phyloP scores from a whole-genome alignment of 2,113 vertebrate species.

The Trachemys scripta region DNA sequence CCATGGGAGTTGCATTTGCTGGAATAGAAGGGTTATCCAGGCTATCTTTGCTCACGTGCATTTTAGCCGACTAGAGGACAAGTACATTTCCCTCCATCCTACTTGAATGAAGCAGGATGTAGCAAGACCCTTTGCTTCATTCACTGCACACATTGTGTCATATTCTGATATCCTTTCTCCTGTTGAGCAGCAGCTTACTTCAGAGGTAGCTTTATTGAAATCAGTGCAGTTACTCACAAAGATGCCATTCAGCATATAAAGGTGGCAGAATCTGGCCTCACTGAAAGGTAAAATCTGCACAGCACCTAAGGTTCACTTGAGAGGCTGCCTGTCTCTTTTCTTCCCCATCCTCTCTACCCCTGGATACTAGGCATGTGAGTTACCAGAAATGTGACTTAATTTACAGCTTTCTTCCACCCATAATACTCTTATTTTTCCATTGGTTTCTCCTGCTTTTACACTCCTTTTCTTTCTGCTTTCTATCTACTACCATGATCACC shows the following conservation, averaged over 20 bases:
- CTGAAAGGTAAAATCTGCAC: background rate
- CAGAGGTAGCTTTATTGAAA: background rate
- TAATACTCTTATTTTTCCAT: background rate
- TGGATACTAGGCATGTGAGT: background rate
- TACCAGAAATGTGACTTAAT: background rate
- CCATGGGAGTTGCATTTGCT: background rate
- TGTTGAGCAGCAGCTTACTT: background rate
- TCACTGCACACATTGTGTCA: background rate
- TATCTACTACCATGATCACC: background rate
- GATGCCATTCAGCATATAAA: background rate
- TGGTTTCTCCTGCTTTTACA: background rate
- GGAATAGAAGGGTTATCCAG: constrained; percentile 2
- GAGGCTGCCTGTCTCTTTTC: too few species aligned
- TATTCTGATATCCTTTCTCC: background rate
- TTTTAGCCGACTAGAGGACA: background rate
- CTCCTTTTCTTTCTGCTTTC: background rate
- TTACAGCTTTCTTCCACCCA: background rate
- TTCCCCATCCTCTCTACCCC: background rate
- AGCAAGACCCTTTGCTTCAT: too few species aligned
- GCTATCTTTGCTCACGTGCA: background rate
- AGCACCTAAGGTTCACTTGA: background rate
- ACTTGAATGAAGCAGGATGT: background rate
- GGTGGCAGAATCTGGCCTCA: background rate
- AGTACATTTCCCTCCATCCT: background rate
- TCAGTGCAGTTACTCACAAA: background rate